These are phyloP conservation scores for Corticium candelabrum DNA, from an alignment of 37 sponge, comb jelly and placozoan genomes.

Conservation along the genomic window DNA sequence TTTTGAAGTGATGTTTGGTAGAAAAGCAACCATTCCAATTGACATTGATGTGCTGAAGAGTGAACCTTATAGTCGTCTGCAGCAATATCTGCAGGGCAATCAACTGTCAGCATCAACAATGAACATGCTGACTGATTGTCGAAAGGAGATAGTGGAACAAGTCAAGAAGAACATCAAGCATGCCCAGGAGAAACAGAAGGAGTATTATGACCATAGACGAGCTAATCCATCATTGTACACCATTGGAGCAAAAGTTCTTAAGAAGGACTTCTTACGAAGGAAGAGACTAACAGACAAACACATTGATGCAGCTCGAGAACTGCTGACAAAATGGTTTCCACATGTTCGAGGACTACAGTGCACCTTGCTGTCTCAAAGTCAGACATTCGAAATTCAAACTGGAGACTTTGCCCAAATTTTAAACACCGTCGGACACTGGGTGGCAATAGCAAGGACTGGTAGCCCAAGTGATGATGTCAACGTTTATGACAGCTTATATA, in stretches of 20 bases:
- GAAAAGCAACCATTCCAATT: constrained; percentile 42
- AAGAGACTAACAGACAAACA: constrained; percentile 55
- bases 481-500: too few species aligned
- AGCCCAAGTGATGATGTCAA: too few species aligned
- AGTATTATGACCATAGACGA: constrained; percentile 48
- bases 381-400: too few species aligned
- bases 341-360: too few species aligned
- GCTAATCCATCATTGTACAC: constrained; percentile 25
- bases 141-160: constrained; percentile 16
- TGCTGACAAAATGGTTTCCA: too few species aligned
- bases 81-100: not conserved
- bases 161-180: constrained; percentile 50
- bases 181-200: constrained; percentile 58
- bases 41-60: constrained; percentile 24
- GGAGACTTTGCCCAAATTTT: too few species aligned
- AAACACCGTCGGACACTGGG: too few species aligned
- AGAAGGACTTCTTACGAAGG: constrained; percentile 47
- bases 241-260: constrained; percentile 32
- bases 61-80: constrained; percentile 11
- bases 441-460: too few species aligned
- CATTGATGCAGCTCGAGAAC: too few species aligned
- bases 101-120: too few species aligned
- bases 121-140: not conserved
- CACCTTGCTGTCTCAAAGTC: too few species aligned
- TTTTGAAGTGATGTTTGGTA: constrained; percentile 57